These are phyloP conservation scores for Gallinago solitaria DNA, from an alignment of 2,797 vertebrate species.

Conservation along the genomic window DNA sequence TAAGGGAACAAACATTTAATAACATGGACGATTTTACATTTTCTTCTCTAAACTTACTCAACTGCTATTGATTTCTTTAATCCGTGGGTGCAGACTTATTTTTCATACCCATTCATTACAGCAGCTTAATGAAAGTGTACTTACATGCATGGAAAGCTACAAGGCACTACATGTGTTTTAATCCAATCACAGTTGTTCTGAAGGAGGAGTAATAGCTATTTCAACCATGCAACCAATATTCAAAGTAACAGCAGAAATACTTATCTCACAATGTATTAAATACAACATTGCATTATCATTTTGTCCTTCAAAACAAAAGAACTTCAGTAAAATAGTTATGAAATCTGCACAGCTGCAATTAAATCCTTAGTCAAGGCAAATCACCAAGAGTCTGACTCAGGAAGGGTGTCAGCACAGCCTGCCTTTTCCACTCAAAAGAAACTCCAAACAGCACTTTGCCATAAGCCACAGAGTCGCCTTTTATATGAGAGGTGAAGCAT, in stretches of 20 bases:
- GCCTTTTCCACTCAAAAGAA: neutral
- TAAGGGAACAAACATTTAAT: neutral
- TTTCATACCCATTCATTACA: neutral
- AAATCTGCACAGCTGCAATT: slow-evolving; percentile 5
- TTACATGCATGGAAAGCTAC: neutral
- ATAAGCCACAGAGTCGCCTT: neutral
- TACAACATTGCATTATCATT: neutral
- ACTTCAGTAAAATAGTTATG: neutral
- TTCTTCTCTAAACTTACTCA: slow-evolving; percentile 9
- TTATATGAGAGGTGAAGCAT: neutral
- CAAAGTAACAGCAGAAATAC: neutral
- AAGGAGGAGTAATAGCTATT: neutral
- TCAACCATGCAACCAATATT: neutral
- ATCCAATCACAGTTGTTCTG: neutral
- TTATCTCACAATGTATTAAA: neutral
- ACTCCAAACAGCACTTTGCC: neutral
- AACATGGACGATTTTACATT: neutral
- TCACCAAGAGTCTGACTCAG: slow-evolving; percentile 3
- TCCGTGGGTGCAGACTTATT: neutral
- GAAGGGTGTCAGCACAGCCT: neutral
- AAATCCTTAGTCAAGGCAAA: neutral
- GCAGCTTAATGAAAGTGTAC: neutral
- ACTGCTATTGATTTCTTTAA: neutral
- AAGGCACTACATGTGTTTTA: neutral
- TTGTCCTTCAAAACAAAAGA: neutral